Evolutionary conservation across 2,113 vertebrate genomes (phyloP), one percentile per base, ranked within the genome.

Genomic region (Indicator maculatus): DNA sequence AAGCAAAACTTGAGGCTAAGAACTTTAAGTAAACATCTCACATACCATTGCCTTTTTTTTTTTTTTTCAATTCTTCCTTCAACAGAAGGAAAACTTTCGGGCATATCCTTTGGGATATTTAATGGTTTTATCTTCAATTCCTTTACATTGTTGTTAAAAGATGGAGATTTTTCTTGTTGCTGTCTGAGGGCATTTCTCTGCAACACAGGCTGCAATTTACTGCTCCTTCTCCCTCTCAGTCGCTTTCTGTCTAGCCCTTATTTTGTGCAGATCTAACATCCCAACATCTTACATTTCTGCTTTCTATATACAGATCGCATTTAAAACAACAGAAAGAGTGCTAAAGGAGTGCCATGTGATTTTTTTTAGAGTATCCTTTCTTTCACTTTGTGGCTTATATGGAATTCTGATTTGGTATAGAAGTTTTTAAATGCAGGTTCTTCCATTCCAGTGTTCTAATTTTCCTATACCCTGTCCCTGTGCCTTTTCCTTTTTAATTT

Each of bases 1-100:
- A 63, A 47, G 30, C 26, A 70, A 73, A 84, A 58, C 16, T 26
- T 15, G 11, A 39, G 27, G 18, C 17, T 64, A 44, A 12, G 23
- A 70, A 53, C 9, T 21, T 61, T 14, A 83, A 56, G 19, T 4
- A 80, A 76, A 77, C 28, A 58, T 39, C 5, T 16, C 23, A 53
- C 0, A 3, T 41, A 58, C 2, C 5, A 5, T 21, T 28, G 38
- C 1, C 24, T 30, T 53, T 66, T 72, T 1, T 33, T 47, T 47
- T 47, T 47, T 52, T 52, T 52, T 23, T 23, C 10, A 73, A 36
- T 66, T 85, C 36, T 66, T 75, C 7, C 30, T 39, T 13, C 7
- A 89, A 71, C 21, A 41, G 36, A 76, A 77, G 11, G 7, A 94
- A 93, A 77, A 56, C 11, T 39, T 17, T 3, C 1, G 2, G 33